Base-by-base conservation (phyloP, 2,888 invertebrate species). In the Microdon myrmicae region DNA sequence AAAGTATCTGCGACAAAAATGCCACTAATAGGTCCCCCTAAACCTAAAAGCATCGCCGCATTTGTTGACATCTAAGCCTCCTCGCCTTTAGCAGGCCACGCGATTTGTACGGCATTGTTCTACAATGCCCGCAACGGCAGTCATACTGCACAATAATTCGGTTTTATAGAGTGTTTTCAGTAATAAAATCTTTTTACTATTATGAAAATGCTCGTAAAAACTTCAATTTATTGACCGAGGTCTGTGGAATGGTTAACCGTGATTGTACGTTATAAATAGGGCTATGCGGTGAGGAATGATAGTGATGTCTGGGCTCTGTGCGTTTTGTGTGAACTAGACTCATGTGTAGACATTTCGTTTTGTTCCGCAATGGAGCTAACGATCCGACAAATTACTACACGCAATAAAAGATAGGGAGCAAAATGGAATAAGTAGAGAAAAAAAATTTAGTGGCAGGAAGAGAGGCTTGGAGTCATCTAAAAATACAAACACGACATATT, bases 361-460 rank as follows among this genome's bases (percentile, higher is more conserved):
- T 19, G 10, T 37, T 25, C 34, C 23, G 38, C 34, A 45, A 28
- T 35, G 37, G n/a, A 25, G 9, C 47, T 73, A 75, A 75, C 72
- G 77, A 77, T 72, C 73, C 75, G 74, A 78, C 78, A 78, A 77
- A 77, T 77, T 76, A 75, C 74, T 73, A 72, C 77, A 77, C 74
- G 70, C 74, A 74, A 78, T 77, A 75, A 78, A 76, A n/a, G n/a
- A n/a, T n/a, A n/a, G n/a, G n/a, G n/a, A n/a, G n/a, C n/a, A n/a
- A n/a, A 74, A 68, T 68, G 67, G 32, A 38, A 59, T 44, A 67
- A 39, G 38, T 54, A 61, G 68, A 13, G 26, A 37, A 20, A 20
- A 38, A 32, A 31, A 45, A 51, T 45, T 35, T 51, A 14, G 45
- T 45, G 45, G 53, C 51, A 47, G 45, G 38, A 41, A 29, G n/a